phyloP scores from a whole-genome alignment of 2,113 vertebrate genomes.

The Nothobranchius kuhntae region DNA sequence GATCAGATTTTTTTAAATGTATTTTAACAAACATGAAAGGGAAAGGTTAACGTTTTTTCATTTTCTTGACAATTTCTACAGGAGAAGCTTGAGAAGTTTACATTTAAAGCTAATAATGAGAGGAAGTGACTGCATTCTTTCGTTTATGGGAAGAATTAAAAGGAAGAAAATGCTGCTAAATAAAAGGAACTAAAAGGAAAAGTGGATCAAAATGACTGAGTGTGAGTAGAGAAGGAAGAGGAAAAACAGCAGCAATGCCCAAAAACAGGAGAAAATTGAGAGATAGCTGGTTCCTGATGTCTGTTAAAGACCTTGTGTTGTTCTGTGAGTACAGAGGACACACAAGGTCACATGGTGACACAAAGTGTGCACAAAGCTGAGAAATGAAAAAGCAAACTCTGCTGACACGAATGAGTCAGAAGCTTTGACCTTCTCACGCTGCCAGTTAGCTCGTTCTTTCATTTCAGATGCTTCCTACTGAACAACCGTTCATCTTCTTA shows the following conservation, averaged over 20 bases:
- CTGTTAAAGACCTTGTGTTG: conserved; percentile 9
- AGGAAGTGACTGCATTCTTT: conserved; percentile 26
- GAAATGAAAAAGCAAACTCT: conserved; percentile 39
- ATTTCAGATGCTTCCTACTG: no score
- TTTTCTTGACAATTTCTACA: conserved; percentile 7
- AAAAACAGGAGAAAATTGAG: conserved; percentile 34
- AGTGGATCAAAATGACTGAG: background rate
- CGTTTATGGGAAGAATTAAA: conserved; percentile 22
- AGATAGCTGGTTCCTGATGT: conserved; percentile 12
- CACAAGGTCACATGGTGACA: conserved; percentile 44
- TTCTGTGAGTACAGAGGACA: background rate
- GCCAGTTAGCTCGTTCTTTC: background rate
- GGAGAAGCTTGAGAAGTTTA: conserved; percentile 9
- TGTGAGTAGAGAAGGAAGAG: background rate
- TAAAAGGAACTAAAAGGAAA: conserved; percentile 20
- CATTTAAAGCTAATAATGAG: conserved; percentile 15
- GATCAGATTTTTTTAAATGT: background rate
- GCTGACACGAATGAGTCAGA: conserved; percentile 25
- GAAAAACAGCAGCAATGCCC: background rate
- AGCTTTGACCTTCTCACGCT: conserved; percentile 61
- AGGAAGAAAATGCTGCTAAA: conserved; percentile 12
- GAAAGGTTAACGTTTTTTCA: conserved; percentile 24
- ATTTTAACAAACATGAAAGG: conserved; percentile 25
- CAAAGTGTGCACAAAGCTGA: conserved; percentile 52
- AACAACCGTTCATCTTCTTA: no score